Evolutionary conservation across 2,888 invertebrate species (phyloP).

Genomic region (Hemistola chrysoprasaria): DNA sequence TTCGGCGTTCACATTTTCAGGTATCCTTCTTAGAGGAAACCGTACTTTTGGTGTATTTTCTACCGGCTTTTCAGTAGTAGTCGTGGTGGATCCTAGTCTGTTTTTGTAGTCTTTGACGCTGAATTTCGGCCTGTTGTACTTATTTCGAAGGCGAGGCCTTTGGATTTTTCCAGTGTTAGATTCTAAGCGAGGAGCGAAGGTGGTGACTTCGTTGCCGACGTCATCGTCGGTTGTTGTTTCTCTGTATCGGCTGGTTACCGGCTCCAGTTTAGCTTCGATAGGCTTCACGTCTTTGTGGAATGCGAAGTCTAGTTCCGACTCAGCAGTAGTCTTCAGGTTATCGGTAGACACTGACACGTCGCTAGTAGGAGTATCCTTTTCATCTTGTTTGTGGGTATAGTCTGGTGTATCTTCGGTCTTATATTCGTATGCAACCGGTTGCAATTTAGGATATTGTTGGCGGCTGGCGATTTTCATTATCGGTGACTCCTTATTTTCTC

Average conservation of each 20-base stretch:
- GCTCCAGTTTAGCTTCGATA: constrained; percentile 64
- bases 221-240: constrained; percentile 53
- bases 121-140: constrained; percentile 86
- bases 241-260: constrained; percentile 37
- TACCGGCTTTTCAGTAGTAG: constrained; percentile 64
- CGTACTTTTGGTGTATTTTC: constrained; percentile 66
- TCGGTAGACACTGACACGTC: constrained; percentile 68
- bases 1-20: constrained; percentile 54
- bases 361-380: constrained; percentile 78
- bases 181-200: constrained; percentile 49
- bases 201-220: constrained; percentile 47
- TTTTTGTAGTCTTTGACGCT: constrained; percentile 90
- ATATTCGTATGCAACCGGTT: constrained; percentile 47
- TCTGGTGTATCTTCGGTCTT: constrained; percentile 61
- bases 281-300: constrained; percentile 74
- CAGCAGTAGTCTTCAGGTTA: constrained; percentile 48
- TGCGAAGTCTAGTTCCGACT: constrained; percentile 57
- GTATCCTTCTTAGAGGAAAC: constrained; percentile 75
- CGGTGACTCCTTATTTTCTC: constrained; percentile 60
- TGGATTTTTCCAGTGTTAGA: constrained; percentile 51
- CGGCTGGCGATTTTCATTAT: constrained; percentile 78
- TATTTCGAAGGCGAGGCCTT: constrained; percentile 71
- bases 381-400: constrained; percentile 75
- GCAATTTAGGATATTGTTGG: constrained; percentile 50
- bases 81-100: constrained; percentile 82